Base-by-base conservation (phyloP, 2,113 vertebrate genomes). In the Lepus europaeus region DNA sequence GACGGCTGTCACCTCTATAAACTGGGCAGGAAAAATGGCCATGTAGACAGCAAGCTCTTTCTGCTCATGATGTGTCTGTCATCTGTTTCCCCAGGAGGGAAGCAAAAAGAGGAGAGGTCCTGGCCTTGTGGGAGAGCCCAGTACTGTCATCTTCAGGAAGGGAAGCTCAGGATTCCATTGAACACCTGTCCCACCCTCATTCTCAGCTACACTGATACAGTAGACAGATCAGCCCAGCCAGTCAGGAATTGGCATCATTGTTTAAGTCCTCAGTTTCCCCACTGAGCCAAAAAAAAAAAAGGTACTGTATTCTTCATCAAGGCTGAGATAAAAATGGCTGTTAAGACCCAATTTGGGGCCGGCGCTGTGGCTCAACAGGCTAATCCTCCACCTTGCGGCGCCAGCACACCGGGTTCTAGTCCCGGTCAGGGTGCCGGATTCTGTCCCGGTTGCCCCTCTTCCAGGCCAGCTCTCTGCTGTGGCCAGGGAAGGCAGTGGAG, bases 1-100 rank as follows among this genome's bases (percentile, higher is more conserved):
- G 98, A 97, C 88, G 96, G 97, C 98, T 98, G 98, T 97, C 97
- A 27, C 97, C 97, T 98, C 98, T 97, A 97, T 97, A 97, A 93
- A 97, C 94, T n/a, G 93, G 95, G 90, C 96, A 96, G 97, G 95
- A 97, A 96, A 97, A 97, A 97, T 91, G 94, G 78, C 97, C 97
- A 87, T 95, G 82, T 97, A 97, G 95, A 91, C 97, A 59, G 96
- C 70, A 22, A 29, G n/a, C 95, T 90, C 74, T 78, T 74, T 89
- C 93, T 93, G 59, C 87, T 94, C 91, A 61, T 90, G 61, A 10
- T n/a, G 89, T 89, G 10, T 36, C 96, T 89, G 10, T 39, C 96
- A 53, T 89, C 94, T 94, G 69, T 94, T 56, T 89, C 8, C 56
- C 92, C 94, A 89, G 31, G 63, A 96, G 27, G 70, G 22, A 87